Conservation (phyloP, 2,888 invertebrate genomes). For the Drosophila imparisetae region DNA sequence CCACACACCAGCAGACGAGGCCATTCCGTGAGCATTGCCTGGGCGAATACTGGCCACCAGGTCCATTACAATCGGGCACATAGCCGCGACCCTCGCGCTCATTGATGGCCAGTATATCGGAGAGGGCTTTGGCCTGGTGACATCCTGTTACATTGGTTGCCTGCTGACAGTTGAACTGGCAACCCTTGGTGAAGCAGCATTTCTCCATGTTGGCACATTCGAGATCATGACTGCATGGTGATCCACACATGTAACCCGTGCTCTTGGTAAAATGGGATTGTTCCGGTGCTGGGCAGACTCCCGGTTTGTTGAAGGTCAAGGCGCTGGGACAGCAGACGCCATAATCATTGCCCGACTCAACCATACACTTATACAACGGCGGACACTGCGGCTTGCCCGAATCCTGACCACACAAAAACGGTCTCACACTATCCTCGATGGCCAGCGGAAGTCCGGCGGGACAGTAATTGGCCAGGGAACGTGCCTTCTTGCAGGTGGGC, state of each 20-base stretch:
- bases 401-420: slow-evolving; percentile 92
- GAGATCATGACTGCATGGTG: slow-evolving; percentile 90
- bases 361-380: slow-evolving; percentile 91
- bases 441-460: slow-evolving; percentile 90
- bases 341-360: slow-evolving; percentile 92
- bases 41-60: slow-evolving; percentile 89
- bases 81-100: slow-evolving; percentile 93
- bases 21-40: slow-evolving; percentile 94
- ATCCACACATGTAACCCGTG: slow-evolving; percentile 86
- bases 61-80: slow-evolving; percentile 90
- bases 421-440: slow-evolving; percentile 90
- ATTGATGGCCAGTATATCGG: slow-evolving; percentile 90
- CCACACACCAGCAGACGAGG: slow-evolving; percentile 95
- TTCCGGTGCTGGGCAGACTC: slow-evolving; percentile 88
- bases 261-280: slow-evolving; percentile 83
- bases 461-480: slow-evolving; percentile 91
- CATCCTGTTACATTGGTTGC: slow-evolving; percentile 92
- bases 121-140: slow-evolving; percentile 90
- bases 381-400: slow-evolving; percentile 94
- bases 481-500: slow-evolving; percentile 92
- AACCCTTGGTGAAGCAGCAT: slow-evolving; percentile 91
- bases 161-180: slow-evolving; percentile 90
- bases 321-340: slow-evolving; percentile 94
- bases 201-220: slow-evolving; percentile 93
- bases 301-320: slow-evolving; percentile 90